Evolutionary conservation across 2,797 vertebrate species (phyloP).

Genomic region (Rachycentron canadum): DNA sequence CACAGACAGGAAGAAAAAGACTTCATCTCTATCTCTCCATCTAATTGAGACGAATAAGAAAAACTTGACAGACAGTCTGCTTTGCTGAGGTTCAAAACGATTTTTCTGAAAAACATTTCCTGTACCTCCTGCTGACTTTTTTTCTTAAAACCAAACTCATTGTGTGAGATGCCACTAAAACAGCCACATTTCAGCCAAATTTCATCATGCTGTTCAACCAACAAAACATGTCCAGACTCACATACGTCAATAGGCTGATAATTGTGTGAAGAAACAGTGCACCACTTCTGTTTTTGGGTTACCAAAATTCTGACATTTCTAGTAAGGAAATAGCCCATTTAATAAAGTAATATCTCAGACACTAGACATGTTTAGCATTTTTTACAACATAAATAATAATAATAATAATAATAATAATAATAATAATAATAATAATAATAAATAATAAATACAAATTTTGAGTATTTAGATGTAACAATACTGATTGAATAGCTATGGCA

Average conservation of each 20-base stretch:
- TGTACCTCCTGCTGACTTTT: not conserved
- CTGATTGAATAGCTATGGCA: not conserved
- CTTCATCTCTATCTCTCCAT: not conserved
- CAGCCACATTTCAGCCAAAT: not conserved
- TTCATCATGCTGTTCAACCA: not conserved
- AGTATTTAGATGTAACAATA: too few relatives aligned
- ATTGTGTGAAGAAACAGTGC: not conserved
- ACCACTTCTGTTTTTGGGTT: not conserved
- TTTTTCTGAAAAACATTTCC: constrained; percentile 2
- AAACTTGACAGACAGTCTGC: not conserved
- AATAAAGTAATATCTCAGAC: not conserved
- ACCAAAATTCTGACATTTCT: not conserved
- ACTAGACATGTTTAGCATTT: not conserved
- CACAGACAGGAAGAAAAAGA: not conserved
- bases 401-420: too few relatives aligned
- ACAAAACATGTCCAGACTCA: not conserved
- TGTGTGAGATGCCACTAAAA: not conserved
- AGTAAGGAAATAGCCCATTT: not conserved
- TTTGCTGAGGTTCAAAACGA: not conserved
- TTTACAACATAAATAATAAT: too few relatives aligned
- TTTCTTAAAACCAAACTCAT: not conserved
- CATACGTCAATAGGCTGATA: not conserved
- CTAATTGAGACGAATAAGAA: not conserved
- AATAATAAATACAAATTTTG: too few relatives aligned
- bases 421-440: too few relatives aligned